Evolutionary conservation across 2,888 invertebrate genomes (phyloP).

Genomic region (Euclidia mi): DNA sequence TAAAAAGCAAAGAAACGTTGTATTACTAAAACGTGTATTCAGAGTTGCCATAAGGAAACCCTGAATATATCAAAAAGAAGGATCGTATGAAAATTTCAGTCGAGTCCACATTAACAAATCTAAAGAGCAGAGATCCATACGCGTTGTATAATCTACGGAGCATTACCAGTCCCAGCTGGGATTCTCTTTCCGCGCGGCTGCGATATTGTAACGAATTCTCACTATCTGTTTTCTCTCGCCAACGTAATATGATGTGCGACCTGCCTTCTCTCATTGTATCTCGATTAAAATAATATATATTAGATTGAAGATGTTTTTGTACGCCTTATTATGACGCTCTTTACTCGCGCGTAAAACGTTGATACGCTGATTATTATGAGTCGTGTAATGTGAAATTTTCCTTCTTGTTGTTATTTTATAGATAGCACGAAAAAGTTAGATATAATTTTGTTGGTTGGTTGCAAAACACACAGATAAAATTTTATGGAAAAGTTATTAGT

Average conservation of each 20-base stretch:
- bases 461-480: too few relatives aligned
- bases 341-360: too few relatives aligned
- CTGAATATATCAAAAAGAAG: constrained; percentile 33
- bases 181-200: constrained; percentile 80
- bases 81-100: constrained; percentile 43
- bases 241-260: constrained; percentile 80
- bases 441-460: too few relatives aligned
- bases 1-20: too few relatives aligned
- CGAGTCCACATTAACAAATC: constrained; percentile 66
- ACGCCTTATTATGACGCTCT: constrained; percentile 31
- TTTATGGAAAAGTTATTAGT: too few relatives aligned
- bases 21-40: too few relatives aligned
- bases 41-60: too few relatives aligned
- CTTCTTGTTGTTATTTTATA: too few relatives aligned
- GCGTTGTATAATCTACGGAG: constrained; percentile 79
- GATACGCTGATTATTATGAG: too few relatives aligned
- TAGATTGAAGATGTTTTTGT: constrained; percentile 37
- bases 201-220: constrained; percentile 87
- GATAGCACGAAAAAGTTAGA: too few relatives aligned
- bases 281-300: constrained; percentile 67
- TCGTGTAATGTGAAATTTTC: too few relatives aligned
- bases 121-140: constrained; percentile 69
- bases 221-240: constrained; percentile 87
- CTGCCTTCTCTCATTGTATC: constrained; percentile 73
- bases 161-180: constrained; percentile 78